A percentile compares a stretch with the other conserved stretches of the same genome.
Evolutionary conservation across 2,113 vertebrate species (phyloP).

Genomic region (Anguilla japonica): DNA sequence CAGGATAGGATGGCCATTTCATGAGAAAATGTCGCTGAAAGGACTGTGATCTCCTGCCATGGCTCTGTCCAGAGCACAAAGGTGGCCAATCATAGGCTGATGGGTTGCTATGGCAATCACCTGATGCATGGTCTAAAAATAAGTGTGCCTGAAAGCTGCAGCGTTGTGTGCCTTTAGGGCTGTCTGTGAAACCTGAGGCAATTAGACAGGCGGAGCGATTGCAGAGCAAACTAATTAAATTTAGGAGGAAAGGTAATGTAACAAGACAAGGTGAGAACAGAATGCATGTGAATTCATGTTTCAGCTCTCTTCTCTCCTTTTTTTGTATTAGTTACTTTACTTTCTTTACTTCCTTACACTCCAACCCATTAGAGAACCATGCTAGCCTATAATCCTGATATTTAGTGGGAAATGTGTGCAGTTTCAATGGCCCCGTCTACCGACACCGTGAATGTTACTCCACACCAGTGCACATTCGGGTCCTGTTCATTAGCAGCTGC

Average conservation of each 20-base stretch:
- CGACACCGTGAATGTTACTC: not conserved
- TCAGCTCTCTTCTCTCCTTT: not conserved
- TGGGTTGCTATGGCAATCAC: not conserved
- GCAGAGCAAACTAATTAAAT: not conserved
- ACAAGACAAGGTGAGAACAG: not conserved
- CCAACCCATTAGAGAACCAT: not conserved
- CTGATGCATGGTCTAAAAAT: not conserved
- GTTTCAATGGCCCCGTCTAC: no score
- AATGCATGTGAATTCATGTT: not conserved
- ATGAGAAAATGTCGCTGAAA: not conserved
- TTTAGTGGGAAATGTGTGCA: no score
- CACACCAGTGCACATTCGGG: not conserved
- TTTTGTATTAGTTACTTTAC: no score
- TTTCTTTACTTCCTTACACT: not conserved
- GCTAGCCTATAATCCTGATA: not conserved
- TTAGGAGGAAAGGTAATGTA: not conserved
- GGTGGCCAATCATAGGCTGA: not conserved
- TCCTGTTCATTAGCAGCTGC: not conserved
- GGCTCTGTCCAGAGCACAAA: not conserved
- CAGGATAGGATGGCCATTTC: not conserved
- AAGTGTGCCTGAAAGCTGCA: not conserved
- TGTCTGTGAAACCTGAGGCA: not conserved
- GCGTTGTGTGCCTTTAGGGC: not conserved
- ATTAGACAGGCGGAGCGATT: not conserved
- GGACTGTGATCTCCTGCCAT: not conserved